Conservation (phyloP, 2,797 vertebrate species). For the Apodemus agrarius region DNA sequence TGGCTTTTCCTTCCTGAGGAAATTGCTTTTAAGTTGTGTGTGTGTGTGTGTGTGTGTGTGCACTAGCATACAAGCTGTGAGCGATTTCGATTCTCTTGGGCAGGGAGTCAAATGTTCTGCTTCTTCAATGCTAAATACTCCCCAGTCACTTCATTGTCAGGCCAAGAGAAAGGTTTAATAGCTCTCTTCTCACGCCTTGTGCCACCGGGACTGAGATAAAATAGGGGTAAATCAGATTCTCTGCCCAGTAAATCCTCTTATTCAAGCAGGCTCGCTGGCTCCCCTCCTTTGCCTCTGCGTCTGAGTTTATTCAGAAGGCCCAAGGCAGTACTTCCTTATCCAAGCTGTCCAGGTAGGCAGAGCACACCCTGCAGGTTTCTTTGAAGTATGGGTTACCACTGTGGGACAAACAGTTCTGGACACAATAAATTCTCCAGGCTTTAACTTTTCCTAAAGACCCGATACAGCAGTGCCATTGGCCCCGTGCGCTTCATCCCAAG, state of each 20-base stretch:
- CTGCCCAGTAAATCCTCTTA: constrained; percentile 76
- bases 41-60: not conserved
- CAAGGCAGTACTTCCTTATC: not conserved
- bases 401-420: constrained; percentile 21
- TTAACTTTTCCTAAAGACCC: constrained; percentile 35
- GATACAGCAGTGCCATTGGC: not conserved
- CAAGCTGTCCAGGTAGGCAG: constrained; percentile 52
- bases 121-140: constrained; percentile 12
- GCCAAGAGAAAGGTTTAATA: constrained; percentile 58
- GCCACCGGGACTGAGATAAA: constrained; percentile 12
- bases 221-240: constrained; percentile 63
- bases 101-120: not conserved
- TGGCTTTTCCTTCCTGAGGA: constrained; percentile 61
- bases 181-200: constrained; percentile 42
- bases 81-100: not conserved
- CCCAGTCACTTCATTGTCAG: constrained; percentile 45
- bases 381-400: not conserved
- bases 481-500: not conserved
- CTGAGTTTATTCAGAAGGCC: constrained; percentile 47
- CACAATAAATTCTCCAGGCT: not conserved
- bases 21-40: not conserved
- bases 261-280: constrained; percentile 51
- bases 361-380: constrained; percentile 4
- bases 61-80: not conserved
- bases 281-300: constrained; percentile 40